Evolutionary conservation across 2,797 vertebrate species (phyloP), one percentile per base, ranked within the genome.

Genomic region (Pseudomugil tenellus): DNA sequence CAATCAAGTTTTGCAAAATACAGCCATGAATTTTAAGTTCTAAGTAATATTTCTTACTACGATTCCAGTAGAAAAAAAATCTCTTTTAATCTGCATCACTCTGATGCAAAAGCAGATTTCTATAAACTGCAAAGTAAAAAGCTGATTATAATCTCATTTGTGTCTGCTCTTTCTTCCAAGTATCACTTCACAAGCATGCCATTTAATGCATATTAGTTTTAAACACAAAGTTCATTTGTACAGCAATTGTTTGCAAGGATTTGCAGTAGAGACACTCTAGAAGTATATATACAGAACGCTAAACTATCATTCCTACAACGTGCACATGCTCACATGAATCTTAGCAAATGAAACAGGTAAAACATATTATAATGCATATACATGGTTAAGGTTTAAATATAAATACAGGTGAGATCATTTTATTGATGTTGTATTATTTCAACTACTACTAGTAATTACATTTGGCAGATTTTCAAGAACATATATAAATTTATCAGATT

Each of bases 191-290:
- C 10, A 21, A 13, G 43, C 6, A 29, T 29, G 29, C 29, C 3
- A 29, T 29, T 29, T 6, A 29, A 29, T 29, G 29, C 29, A 29
- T 29, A 29, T n/a, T n/a, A n/a, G n/a, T n/a, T n/a, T n/a, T n/a
- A n/a, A 56, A 55, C 56, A 71, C 67, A 19, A 25, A 25, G 55
- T 41, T 43, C 26, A 41, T 73, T 60, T 21, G 49, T 43, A 46
- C 31, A 31, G 52, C 0, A 16, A 74, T 32, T 63, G 41, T 70
- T 43, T 66, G 1, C 3, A 25, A 58, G 69, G 37, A 62, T 67
- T 63, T 49, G n/a, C 2, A 34, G 60, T 56, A 58, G 29, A 46
- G 49, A 56, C 37, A 23, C 28, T 48, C 17, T 43, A 49, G 23
- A 59, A 43, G 53, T 35, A 11, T 1, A 32, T 35, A 11, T 6